phyloP scores from a whole-genome alignment of 2,888 invertebrate genomes.

The Coecobrya sp. region DNA sequence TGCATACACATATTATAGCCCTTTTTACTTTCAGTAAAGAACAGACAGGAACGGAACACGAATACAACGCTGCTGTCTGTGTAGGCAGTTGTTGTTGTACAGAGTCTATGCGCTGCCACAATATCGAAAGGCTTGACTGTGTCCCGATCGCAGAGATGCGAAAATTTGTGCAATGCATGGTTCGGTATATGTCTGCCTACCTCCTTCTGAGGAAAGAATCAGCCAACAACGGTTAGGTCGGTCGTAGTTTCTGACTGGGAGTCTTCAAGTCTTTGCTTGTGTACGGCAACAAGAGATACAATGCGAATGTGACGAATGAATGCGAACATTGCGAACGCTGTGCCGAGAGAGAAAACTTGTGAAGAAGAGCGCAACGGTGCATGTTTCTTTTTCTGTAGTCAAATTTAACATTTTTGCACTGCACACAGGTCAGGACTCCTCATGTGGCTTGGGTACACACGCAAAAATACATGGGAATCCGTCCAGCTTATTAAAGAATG shows the following conservation, averaged over 20 bases:
- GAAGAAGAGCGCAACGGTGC: conserved; percentile 44
- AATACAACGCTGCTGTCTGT: conserved; percentile 24
- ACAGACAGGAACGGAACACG: background rate
- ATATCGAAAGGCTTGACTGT: conserved; percentile 62
- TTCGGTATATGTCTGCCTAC: conserved; percentile 20
- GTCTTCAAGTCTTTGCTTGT: background rate
- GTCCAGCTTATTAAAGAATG: conserved; percentile 7
- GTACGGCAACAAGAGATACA: background rate
- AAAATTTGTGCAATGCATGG: background rate
- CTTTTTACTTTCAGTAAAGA: background rate
- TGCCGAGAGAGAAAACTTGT: background rate
- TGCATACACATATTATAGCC: background rate
- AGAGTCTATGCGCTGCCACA: conserved; percentile 46
- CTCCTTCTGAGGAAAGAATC: conserved; percentile 48
- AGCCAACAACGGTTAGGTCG: background rate
- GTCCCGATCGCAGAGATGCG: background rate
- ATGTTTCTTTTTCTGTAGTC: background rate
- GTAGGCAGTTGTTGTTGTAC: too few relatives aligned
- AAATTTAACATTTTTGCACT: conserved; percentile 18
- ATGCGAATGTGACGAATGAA: background rate
- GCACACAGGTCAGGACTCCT: background rate
- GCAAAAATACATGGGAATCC: background rate
- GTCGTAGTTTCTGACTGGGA: background rate
- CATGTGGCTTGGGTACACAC: background rate
- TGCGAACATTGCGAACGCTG: background rate